A percentile compares a stretch with the other conserved stretches of the same genome.
Evolutionary conservation across 2,113 vertebrate species (phyloP).

Genomic region (pig (Sus scrofa)): DNA sequence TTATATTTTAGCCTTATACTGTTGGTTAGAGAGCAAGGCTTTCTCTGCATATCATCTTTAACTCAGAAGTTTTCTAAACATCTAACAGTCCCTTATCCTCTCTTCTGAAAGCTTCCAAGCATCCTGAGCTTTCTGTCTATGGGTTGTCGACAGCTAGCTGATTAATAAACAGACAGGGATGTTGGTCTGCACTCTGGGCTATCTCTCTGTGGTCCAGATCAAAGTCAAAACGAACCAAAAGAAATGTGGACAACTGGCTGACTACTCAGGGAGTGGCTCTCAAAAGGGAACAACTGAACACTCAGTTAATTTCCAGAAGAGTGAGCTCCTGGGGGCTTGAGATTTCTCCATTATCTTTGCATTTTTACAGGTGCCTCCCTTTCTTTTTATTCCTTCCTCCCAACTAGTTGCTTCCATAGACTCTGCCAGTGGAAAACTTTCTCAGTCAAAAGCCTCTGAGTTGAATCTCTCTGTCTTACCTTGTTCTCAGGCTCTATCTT

Average conservation of each 20-base stretch:
- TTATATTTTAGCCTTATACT: not conserved
- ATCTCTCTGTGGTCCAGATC: not conserved
- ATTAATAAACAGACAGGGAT: not conserved
- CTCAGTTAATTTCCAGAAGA: not conserved
- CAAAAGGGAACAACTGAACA: not conserved
- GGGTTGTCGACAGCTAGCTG: not conserved
- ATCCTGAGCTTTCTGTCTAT: not conserved
- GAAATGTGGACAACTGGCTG: not conserved
- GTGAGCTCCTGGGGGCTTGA: not conserved
- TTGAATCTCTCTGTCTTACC: not conserved
- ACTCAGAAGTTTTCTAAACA: not conserved
- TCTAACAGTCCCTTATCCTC: not conserved
- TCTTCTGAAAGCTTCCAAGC: not conserved
- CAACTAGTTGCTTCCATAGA: not conserved
- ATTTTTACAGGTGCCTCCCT: accelerated
- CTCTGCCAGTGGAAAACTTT: not conserved
- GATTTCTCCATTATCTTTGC: not conserved
- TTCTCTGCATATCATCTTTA: not conserved
- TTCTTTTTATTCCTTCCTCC: not conserved
- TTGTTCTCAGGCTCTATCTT: not conserved
- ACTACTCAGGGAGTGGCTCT: not conserved
- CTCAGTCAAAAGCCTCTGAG: not conserved
- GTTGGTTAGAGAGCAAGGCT: not conserved
- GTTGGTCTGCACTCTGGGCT: not conserved
- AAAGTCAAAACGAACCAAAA: not conserved